Conservation (phyloP, 2,113 vertebrate species). For the Cinclus mexicanus region DNA sequence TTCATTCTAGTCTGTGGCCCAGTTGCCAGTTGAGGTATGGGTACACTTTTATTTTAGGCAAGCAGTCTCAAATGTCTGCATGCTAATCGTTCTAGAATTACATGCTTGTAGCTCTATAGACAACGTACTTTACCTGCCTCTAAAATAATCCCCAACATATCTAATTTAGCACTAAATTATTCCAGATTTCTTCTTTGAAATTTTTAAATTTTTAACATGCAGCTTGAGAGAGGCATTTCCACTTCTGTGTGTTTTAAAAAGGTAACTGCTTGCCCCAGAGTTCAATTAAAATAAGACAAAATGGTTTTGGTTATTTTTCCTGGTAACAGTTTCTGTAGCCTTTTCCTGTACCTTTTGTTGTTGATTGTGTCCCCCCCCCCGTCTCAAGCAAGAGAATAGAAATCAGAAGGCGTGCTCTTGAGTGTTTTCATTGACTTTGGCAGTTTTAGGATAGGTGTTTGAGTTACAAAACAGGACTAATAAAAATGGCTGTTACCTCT, state of each 20-base stretch:
- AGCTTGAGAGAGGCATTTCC: not conserved
- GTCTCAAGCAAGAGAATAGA: not conserved
- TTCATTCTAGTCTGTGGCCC: not conserved
- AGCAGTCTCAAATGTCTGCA: conserved; percentile 30
- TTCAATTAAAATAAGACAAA: not conserved
- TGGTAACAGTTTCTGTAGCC: not conserved
- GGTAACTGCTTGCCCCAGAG: not conserved
- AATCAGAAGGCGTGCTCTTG: not conserved
- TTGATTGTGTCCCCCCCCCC: not conserved
- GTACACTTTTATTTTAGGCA: conserved; percentile 49
- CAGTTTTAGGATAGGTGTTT: not conserved
- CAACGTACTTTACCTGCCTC: not conserved
- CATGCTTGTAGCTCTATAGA: not conserved
- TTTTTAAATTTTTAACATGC: not conserved
- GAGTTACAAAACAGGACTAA: not conserved
- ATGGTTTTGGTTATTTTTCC: not conserved
- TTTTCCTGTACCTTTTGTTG: not conserved
- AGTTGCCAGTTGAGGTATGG: not conserved
- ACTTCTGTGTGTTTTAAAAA: not conserved
- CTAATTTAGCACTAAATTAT: not conserved
- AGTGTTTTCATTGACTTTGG: not conserved
- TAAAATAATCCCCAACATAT: not conserved
- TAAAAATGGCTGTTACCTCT: not conserved
- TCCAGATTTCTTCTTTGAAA: not conserved
- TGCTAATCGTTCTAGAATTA: conserved; percentile 24